Evolutionary conservation across 2,888 invertebrate species (phyloP), one percentile per base, ranked within the genome.

Genomic region (Drosophila lacicola): DNA sequence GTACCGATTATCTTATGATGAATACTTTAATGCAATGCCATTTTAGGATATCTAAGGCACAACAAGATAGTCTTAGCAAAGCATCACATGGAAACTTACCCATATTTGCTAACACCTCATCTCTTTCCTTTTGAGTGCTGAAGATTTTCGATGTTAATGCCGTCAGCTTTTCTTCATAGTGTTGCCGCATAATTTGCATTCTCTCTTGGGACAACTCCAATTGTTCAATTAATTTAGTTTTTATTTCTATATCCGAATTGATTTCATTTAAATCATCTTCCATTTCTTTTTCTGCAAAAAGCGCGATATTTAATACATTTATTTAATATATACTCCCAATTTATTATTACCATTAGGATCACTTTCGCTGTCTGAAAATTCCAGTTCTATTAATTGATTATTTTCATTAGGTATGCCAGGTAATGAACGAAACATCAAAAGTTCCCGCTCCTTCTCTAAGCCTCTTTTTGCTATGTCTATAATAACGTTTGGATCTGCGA

Each of bases 211-310:
- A 97, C 63, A 96, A 93, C 91, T 99, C 99, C 76, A 99, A 92
- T 89, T 99, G 98, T 88, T 98, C 98, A 73, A 99, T 98, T 46
- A 99, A 93, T 62, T 97, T 96, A 80, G 98, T 97, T 91, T 99
- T 99, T 60, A 98, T 96, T 90, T 97, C 97, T 77, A 99, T 99
- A 92, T 99, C 98, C 49, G 96, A 96, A 62, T 97, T 98, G 14
- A 99, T 93, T 10, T 96, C 96, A 13, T 97, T 96, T 67, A 99
- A 93, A 91, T 98, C 97, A 34, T 96, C 96, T 78, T 96, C 94
- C 41, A 95, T 94, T 45, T 93, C 94, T 68, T 94, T 93, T 60
- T 94, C 93, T 90, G 82, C 6, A 50, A 68, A 17, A 10, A 19
- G 8, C 17, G 8, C 29, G 8, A 29, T 0, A 8, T 8, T 8